phyloP scores from a whole-genome alignment of 1,140 invertebrate species.

The Cotesia glomerata region DNA sequence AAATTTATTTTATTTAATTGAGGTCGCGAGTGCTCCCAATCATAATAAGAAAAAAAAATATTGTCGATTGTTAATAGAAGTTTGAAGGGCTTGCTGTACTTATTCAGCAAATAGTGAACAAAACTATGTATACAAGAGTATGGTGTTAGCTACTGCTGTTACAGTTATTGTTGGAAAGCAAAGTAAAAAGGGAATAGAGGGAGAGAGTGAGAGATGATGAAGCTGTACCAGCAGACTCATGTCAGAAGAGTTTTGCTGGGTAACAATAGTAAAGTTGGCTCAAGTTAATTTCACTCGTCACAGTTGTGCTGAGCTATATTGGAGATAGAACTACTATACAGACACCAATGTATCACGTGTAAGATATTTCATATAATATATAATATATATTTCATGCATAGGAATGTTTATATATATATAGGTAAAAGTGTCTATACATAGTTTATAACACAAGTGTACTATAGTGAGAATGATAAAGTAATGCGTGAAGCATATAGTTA shows the following conservation, averaged over 20 bases:
- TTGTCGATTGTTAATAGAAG: too few species aligned
- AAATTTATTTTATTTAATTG: too few species aligned
- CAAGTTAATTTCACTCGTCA: constrained; percentile 21
- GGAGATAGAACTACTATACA: too few species aligned
- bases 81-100: too few species aligned
- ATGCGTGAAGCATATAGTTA: constrained; percentile 3
- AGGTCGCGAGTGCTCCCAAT: too few species aligned
- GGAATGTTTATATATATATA: too few species aligned
- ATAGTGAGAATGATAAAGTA: neutral
- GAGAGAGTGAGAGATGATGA: constrained; percentile 11
- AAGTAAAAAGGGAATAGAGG: neutral
- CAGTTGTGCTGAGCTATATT: neutral
- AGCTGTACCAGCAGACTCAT: neutral
- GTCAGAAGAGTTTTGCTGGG: constrained; percentile 4
- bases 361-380: too few species aligned
- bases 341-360: neutral
- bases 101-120: too few species aligned
- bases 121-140: neutral
- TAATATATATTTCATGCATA: neutral
- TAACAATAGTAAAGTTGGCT: constrained; percentile 18
- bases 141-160: neutral
- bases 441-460: too few species aligned
- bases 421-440: too few species aligned
- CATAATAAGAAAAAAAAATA: too few species aligned
- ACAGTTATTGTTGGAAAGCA: neutral